Conservation (phyloP, 2,888 invertebrate species). For the Rosalia funebris region DNA sequence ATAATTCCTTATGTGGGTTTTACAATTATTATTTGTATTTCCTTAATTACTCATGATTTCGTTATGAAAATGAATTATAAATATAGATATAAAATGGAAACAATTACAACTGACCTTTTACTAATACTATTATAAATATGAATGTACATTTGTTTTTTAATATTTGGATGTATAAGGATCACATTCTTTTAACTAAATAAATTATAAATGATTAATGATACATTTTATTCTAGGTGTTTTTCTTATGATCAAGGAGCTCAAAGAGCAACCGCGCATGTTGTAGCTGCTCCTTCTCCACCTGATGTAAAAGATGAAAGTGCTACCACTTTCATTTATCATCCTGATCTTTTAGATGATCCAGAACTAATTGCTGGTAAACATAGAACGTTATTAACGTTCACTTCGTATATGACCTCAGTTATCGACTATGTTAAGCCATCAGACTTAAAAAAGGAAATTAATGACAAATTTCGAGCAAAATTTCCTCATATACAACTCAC, state of each 20-base stretch:
- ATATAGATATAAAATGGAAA: too few species aligned
- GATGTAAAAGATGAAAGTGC: constrained; percentile 62
- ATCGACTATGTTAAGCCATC: constrained; percentile 97
- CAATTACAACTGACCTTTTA: too few species aligned
- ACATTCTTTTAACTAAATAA: too few species aligned
- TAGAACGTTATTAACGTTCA: constrained; percentile 85
- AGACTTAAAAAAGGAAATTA: constrained; percentile 94
- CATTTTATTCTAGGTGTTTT: constrained; percentile 71
- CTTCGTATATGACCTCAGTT: constrained; percentile 93
- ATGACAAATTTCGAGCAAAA: constrained; percentile 94
- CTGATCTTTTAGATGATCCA: constrained; percentile 92
- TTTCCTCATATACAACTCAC: constrained; percentile 96
- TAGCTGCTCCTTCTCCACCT: constrained; percentile 65
- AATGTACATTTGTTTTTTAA: too few species aligned
- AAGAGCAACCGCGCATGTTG: constrained; percentile 59
- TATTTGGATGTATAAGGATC: too few species aligned
- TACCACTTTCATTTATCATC: constrained; percentile 71
- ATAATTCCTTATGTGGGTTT: too few species aligned
- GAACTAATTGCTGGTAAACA: constrained; percentile 90
- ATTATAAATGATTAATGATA: too few species aligned
- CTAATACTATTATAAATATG: too few species aligned
- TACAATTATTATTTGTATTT: too few species aligned
- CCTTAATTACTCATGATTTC: too few species aligned
- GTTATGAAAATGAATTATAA: too few species aligned
- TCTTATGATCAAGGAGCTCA: constrained; percentile 77